Base-by-base conservation (phyloP, 2,113 vertebrate genomes). In the Tachysurus vachellii region DNA sequence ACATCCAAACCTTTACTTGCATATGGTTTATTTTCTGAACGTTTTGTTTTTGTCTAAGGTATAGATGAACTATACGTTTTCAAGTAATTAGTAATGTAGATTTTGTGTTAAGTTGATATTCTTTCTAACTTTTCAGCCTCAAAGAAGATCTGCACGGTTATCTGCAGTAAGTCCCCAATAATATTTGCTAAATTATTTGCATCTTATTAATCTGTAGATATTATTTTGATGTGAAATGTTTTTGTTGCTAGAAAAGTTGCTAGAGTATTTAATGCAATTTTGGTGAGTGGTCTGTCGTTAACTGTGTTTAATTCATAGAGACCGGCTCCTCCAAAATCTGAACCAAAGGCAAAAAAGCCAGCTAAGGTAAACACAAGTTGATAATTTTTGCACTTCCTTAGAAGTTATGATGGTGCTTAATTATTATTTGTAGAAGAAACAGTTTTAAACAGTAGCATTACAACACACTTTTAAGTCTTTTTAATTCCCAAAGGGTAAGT, bases 71-170 rank as follows among this genome's bases (percentile, higher is more conserved):
- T 2, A 23, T 23, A 19, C n/a, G 14, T 21, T n/a, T 10, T 21
- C 44, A 70, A 1, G 2, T 44, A 31, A n/a, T 50, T 82, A 50
- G 14, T 80, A 21, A 31, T 19, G 23, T 54, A 28, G 13, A 28
- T 77, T 28, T 56, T 42, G 1, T 59, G 31, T 82, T 26, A 53
- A 68, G 53, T 70, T 82, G 3, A 86, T n/a, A 3, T 91, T 44
- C 19, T 91, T 77, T 88, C 75, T 85, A 54, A 10, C 88, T 26
- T 1, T 94, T 53, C 93, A 99, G 97, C 97, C 97, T 93, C 95
- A 96, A 95, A 98, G 97, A 96, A 97, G 97, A 96, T 99, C 97
- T 42, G 95, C 96, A 79, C 95, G 97, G 93, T 95, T 99, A 95
- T 97, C 96, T 16, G 95, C 96, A 93, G 97, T 99, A 95, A 97